A percentile compares a stretch with the other conserved stretches of the same genome.
phyloP scores from a whole-genome alignment of 53 echinoderm and acorn worm genomes.

The Holothuria scabra region DNA sequence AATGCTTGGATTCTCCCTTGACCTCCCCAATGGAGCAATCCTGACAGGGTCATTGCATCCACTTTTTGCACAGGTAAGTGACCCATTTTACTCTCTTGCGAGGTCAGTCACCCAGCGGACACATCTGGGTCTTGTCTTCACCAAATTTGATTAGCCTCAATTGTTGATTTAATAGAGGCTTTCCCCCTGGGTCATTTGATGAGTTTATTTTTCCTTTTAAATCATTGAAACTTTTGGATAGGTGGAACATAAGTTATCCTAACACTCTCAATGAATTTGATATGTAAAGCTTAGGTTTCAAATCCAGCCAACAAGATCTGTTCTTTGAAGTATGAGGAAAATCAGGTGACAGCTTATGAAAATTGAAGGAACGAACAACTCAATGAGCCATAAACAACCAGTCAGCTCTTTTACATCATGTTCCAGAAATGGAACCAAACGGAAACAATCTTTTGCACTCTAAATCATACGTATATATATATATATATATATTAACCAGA shows the following conservation, averaged over 20 bases:
- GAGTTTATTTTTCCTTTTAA: constrained; percentile 16
- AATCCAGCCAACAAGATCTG: not conserved
- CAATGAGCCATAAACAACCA: no score
- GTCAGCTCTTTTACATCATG: no score
- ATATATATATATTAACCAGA: no score
- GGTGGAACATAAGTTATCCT: constrained; percentile 25
- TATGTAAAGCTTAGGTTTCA: constrained; percentile 26
- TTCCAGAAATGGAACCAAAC: no score
- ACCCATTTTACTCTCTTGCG: not conserved
- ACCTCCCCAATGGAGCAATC: not conserved
- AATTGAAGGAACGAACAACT: not conserved
- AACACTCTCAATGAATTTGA: constrained; percentile 17
- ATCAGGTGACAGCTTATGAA: constrained; percentile 7
- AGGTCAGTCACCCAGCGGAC: constrained; percentile 44
- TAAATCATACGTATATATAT: no score
- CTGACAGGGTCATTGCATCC: constrained; percentile 15
- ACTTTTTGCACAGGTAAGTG: no score
- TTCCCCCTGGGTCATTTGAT: constrained; percentile 41
- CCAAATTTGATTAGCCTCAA: constrained; percentile 48
- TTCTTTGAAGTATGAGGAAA: not conserved
- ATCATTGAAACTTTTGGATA: not conserved
- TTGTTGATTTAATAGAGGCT: constrained; percentile 39
- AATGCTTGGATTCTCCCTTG: not conserved
- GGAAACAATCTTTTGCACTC: no score
- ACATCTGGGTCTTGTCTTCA: constrained; percentile 35